phyloP scores from a whole-genome alignment of 2,797 vertebrate species.

The Typhlichthys eigenmanni region DNA sequence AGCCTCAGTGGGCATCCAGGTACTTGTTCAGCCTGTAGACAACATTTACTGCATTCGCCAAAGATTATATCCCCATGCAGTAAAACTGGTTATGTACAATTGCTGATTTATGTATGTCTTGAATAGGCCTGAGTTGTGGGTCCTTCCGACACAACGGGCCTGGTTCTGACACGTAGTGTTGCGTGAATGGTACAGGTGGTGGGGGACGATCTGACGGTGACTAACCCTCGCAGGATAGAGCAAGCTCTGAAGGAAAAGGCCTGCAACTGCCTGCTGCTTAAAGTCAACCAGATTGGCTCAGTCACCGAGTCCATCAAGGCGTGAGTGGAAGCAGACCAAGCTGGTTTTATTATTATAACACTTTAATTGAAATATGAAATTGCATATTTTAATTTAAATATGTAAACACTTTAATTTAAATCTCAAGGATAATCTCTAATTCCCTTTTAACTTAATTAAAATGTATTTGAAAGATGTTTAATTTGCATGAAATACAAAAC shows the following conservation, averaged over 20 bases:
- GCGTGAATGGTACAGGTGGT: slow-evolving; percentile 79
- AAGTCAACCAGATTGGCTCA: slow-evolving; percentile 94
- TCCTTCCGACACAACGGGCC: neutral
- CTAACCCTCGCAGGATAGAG: slow-evolving; percentile 90
- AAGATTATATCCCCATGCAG: neutral
- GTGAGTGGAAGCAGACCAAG: slow-evolving; percentile 70
- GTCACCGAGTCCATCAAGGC: slow-evolving; percentile 92
- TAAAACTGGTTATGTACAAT: neutral
- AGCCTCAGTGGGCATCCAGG: slow-evolving; percentile 87
- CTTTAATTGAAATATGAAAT: too few species aligned
- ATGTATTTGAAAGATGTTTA: too few species aligned
- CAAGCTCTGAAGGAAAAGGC: slow-evolving; percentile 88
- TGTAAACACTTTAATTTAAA: neutral
- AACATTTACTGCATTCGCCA: neutral
- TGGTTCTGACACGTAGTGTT: neutral
- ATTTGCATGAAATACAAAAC: too few species aligned
- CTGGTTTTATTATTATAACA: neutral
- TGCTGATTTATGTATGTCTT: neutral
- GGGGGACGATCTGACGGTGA: slow-evolving; percentile 91
- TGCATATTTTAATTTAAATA: neutral
- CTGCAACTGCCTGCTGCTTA: slow-evolving; percentile 93
- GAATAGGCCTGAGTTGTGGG: neutral
- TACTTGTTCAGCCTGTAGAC: slow-evolving; percentile 10
- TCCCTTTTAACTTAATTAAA: too few species aligned
- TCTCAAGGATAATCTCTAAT: too few species aligned